Conservation (phyloP, 2,113 vertebrate genomes). For the Pelvicachromis taeniatus region DNA sequence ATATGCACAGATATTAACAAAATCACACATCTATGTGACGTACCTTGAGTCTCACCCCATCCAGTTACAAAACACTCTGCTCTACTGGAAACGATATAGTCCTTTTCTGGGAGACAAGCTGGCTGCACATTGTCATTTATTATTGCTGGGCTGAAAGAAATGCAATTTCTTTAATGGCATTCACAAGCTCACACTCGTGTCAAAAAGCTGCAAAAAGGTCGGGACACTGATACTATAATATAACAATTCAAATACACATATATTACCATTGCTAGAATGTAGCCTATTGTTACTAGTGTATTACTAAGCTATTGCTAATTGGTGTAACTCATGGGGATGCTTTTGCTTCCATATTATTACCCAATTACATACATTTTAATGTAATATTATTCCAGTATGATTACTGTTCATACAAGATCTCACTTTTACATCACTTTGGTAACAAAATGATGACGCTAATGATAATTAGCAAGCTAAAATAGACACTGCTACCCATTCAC, state of each 20-base stretch:
- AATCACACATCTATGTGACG: not conserved
- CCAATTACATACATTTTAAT: not conserved
- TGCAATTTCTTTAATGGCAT: not conserved
- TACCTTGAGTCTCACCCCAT: conserved; percentile 93
- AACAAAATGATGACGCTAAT: too few species aligned
- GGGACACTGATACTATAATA: not conserved
- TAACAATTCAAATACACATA: not conserved
- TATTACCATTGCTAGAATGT: not conserved
- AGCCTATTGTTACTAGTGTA: not conserved
- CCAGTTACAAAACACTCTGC: conserved; percentile 89
- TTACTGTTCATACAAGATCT: not conserved
- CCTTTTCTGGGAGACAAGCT: conserved; percentile 80
- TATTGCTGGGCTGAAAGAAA: conserved; percentile 76
- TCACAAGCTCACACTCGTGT: not conserved
- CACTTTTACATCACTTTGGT: not conserved
- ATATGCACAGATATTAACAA: not conserved
- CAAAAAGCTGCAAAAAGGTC: not conserved
- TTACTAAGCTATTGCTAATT: not conserved
- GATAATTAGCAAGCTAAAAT: not conserved
- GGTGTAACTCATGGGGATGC: not conserved
- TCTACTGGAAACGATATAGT: conserved; percentile 79
- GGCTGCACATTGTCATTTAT: conserved; percentile 84
- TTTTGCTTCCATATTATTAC: not conserved
- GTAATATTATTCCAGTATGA: not conserved
- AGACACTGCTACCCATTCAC: not conserved